Evolutionary conservation across 2,113 vertebrate species (phyloP), one percentile per base, ranked within the genome.

Genomic region (Casuarius casuarius): DNA sequence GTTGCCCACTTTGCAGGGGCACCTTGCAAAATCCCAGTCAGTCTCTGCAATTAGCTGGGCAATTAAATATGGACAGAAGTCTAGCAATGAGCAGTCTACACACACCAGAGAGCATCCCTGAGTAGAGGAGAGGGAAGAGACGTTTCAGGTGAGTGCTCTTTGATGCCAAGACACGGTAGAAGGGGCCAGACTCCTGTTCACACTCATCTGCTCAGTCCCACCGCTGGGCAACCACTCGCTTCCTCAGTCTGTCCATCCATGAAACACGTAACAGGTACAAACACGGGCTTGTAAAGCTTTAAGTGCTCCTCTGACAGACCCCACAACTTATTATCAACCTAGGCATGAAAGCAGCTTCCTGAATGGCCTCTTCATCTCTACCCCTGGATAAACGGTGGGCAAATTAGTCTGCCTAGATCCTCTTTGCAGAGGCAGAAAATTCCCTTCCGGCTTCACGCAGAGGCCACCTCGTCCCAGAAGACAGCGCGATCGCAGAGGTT

Each of bases 221-320:
- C 38, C 26, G 56, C n/a, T 54, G 67, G 25, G 38, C 67, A 86
- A 77, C 44, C 63, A 19, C 17, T 22, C 29, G 1, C 51, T 19
- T 18, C 52, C 38, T 51, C 2, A 0, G 33, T 66, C 68, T 12
- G 19, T 10, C 71, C 75, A 25, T 2, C 83, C 56, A 15, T 16
- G 44, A 46, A 46, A 46, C 46, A 48, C 18, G 46, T 19, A 48
- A 19, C 46, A 1, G 0, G 33, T 2, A 4, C 72, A 72, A 26
- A 35, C 29, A 46, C 1, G 1, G 31, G 18, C 12, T 3, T 8
- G 20, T 3, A 22, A 35, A 81, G 46, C 46, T 61, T 33, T 20
- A 1, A 0, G 1, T 8, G 40, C 44, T 63, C 6, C 49, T 16
- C 12, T 6, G 2, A 68, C 33, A n/a, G 67, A 33, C 22, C 52